A percentile compares a stretch with the other conserved stretches of the same genome.
phyloP scores from a whole-genome alignment of 2,113 vertebrate genomes.

The Columbina picui region DNA sequence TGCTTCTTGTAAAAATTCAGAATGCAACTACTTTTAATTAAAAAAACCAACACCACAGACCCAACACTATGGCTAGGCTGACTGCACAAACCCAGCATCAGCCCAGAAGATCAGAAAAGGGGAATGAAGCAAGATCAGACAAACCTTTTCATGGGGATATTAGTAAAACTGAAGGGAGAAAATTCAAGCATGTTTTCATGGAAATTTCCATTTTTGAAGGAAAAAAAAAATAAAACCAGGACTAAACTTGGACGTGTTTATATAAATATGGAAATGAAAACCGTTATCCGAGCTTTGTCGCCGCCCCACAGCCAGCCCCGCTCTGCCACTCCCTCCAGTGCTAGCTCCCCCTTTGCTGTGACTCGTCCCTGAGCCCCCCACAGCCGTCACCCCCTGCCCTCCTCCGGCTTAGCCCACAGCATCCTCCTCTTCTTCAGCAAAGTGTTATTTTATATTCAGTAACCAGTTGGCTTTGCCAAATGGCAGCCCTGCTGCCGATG shows the following conservation, averaged over 20 bases:
- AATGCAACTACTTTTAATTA: not conserved
- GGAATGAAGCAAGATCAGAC: not conserved
- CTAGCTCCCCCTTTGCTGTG: not conserved
- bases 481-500: accelerated
- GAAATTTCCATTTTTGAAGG: constrained; percentile 60
- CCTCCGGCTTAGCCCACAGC: not conserved
- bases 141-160: not conserved
- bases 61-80: not conserved
- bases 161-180: not conserved
- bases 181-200: not conserved
- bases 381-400: not conserved
- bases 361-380: not conserved
- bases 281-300: not conserved
- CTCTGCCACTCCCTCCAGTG: not conserved
- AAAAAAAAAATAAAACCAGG: constrained; percentile 15
- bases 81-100: not conserved
- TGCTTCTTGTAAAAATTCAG: not conserved
- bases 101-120: not conserved
- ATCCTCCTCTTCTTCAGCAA: constrained; percentile 2
- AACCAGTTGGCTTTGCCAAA: not conserved
- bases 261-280: constrained; percentile 64
- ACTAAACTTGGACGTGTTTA: constrained; percentile 52
- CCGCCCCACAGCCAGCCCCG: not conserved
- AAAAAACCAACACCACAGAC: not conserved
- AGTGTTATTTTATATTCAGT: not conserved